Evolutionary conservation across 2,113 vertebrate genomes (phyloP).

Genomic region (Uropsilus gracilis): DNA sequence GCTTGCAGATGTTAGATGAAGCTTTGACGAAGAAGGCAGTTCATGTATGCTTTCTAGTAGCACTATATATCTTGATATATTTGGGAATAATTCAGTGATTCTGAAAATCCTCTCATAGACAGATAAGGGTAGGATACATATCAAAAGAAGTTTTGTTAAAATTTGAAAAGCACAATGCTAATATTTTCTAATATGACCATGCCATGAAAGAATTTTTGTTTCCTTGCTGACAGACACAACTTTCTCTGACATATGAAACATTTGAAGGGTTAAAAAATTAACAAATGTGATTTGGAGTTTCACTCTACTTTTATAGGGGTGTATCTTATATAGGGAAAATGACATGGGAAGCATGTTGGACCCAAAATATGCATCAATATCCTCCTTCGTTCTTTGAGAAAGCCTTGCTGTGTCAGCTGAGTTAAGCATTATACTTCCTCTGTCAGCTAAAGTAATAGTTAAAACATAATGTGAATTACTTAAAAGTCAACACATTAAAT

Average conservation of each 20-base stretch:
- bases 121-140: neutral
- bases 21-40: neutral
- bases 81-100: neutral
- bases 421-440: neutral
- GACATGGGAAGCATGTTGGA: neutral
- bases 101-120: neutral
- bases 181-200: neutral
- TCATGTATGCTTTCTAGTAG: neutral
- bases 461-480: neutral
- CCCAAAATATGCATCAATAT: neutral
- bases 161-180: neutral
- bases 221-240: slow-evolving; percentile 3
- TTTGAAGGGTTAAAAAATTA: neutral
- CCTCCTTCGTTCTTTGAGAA: neutral
- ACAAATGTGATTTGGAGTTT: neutral
- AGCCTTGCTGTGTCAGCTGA: neutral
- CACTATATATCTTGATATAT: neutral
- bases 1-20: neutral
- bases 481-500: neutral
- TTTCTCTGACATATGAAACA: neutral
- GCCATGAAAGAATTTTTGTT: neutral
- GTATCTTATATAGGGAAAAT: neutral
- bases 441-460: neutral
- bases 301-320: neutral
- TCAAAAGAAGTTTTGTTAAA: neutral